Evolutionary conservation across 2,797 vertebrate species (phyloP).

Genomic region (Gallinago solitaria): DNA sequence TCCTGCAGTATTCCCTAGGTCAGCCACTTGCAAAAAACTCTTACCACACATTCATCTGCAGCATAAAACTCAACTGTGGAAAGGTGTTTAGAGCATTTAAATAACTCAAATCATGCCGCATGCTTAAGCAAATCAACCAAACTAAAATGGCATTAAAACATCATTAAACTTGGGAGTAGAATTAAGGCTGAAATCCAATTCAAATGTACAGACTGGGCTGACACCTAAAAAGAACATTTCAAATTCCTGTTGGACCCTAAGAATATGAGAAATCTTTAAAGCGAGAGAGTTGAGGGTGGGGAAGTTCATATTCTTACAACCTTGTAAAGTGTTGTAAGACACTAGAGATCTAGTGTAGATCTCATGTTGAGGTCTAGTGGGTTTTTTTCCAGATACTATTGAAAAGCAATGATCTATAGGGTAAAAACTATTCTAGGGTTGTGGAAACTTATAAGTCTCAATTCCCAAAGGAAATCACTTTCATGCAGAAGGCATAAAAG

Average conservation of each 20-base stretch:
- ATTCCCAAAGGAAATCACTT: not conserved
- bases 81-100: not conserved
- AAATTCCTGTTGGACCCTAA: not conserved
- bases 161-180: not conserved
- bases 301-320: not conserved
- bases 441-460: not conserved
- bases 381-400: not conserved
- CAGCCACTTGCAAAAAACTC: not conserved
- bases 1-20: not conserved
- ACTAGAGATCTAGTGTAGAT: not conserved
- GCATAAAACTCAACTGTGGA: not conserved
- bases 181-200: not conserved
- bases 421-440: not conserved
- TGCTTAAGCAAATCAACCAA: not conserved
- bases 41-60: not conserved
- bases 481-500: not conserved
- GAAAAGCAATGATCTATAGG: not conserved
- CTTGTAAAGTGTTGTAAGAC: not conserved
- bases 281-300: not conserved
- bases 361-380: not conserved
- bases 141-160: not conserved
- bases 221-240: not conserved
- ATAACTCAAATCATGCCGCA: not conserved
- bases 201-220: accelerated
- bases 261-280: not conserved